These are phyloP conservation scores for Brachionus plicatilis DNA, from an alignment of 1,140 invertebrate genomes.

Conservation along the genomic window DNA sequence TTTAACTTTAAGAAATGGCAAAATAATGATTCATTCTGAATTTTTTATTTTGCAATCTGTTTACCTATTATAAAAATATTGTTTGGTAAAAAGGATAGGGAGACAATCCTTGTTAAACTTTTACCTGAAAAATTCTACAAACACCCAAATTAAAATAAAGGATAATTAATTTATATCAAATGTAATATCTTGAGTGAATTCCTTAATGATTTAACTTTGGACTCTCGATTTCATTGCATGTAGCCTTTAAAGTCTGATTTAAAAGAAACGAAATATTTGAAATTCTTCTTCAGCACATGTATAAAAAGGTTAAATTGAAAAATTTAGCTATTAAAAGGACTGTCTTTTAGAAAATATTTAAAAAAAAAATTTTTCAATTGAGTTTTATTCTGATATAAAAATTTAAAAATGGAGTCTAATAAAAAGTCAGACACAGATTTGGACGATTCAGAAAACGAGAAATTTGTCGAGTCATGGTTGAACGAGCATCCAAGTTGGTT, in stretches of 20 bases:
- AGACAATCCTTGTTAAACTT: neutral
- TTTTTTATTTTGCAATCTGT: neutral
- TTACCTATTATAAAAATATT: neutral
- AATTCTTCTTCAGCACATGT: neutral
- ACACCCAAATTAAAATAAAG: neutral
- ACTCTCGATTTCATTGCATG: neutral
- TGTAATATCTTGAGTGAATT: neutral
- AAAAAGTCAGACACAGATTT: neutral
- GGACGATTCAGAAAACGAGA: neutral
- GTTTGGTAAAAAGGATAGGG: neutral
- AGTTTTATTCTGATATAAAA: neutral
- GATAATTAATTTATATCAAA: neutral
- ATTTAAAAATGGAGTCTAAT: neutral
- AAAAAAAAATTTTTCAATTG: neutral
- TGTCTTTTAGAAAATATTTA: neutral
- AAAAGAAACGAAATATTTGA: neutral
- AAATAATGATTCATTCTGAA: neutral
- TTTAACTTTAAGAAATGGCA: neutral
- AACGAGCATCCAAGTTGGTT: neutral
- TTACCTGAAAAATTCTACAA: neutral
- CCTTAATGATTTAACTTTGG: neutral
- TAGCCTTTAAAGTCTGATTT: neutral
- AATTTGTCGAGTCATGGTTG: neutral
- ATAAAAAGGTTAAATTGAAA: neutral
- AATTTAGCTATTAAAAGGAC: neutral